phyloP scores from a whole-genome alignment of 2,888 invertebrate genomes.

The Microplitis manilae region DNA sequence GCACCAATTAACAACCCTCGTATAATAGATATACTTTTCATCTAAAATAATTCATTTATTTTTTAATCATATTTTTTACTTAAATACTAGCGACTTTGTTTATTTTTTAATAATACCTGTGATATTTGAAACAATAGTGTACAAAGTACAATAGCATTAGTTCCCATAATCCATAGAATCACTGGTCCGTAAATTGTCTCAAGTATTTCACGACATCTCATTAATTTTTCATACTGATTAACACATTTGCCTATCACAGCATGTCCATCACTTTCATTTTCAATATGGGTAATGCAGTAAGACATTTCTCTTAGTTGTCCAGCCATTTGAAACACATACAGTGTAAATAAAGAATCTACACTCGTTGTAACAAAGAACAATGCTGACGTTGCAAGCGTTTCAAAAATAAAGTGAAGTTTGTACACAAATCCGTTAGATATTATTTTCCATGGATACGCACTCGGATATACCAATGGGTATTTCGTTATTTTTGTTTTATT shows the following conservation, averaged over 20 bases:
- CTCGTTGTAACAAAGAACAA: conserved; percentile 45
- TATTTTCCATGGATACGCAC: conserved; percentile 50
- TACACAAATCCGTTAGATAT: conserved; percentile 45
- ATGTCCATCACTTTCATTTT: conserved; percentile 31
- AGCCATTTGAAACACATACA: conserved; percentile 55
- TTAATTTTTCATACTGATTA: conserved; percentile 44
- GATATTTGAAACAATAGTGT: conserved; percentile 54
- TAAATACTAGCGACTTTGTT: neutral
- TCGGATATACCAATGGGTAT: conserved; percentile 45
- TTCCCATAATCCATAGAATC: conserved; percentile 51
- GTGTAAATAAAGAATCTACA: conserved; percentile 55
- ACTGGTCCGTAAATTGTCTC: conserved; percentile 55
- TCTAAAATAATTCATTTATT: neutral
- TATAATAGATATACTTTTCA: neutral
- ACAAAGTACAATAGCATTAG: conserved; percentile 55
- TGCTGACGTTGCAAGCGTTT: conserved; percentile 29
- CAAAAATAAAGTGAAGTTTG: conserved; percentile 47
- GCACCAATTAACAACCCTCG: neutral
- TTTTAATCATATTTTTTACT: neutral
- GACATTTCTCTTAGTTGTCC: conserved; percentile 52
- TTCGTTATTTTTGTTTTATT: neutral
- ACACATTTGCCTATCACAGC: conserved; percentile 46
- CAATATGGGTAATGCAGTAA: conserved; percentile 39
- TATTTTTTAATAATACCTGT: conserved; percentile 40
- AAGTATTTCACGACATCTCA: conserved; percentile 46